Percentiles rank a stretch among this genome's conserved stretches.
phyloP scores from a whole-genome alignment of 2,888 invertebrate genomes.

The Callyntrura sp. region DNA sequence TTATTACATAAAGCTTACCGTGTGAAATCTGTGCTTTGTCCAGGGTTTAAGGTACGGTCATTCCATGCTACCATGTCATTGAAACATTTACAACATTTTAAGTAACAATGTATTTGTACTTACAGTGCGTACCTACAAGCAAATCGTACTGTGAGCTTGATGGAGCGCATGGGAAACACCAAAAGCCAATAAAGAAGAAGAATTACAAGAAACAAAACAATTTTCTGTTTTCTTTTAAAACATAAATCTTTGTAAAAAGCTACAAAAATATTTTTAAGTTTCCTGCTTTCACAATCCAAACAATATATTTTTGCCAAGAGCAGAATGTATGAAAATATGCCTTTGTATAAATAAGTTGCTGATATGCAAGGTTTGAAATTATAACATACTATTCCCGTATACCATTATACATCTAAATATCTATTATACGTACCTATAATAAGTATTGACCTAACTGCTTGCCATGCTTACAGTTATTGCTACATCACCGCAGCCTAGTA shows the following conservation, averaged over 20 bases:
- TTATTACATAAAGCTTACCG: background rate
- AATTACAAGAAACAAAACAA: conserved; percentile 50
- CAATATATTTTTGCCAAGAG: background rate
- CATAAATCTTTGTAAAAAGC: conserved; percentile 6
- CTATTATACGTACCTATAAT: too few species aligned
- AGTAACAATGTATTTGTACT: background rate
- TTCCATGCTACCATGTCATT: conserved; percentile 10
- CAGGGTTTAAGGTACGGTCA: background rate
- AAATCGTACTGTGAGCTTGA: too few species aligned
- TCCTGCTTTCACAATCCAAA: background rate
- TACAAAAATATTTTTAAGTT: background rate
- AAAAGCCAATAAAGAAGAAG: background rate
- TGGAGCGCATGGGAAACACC: background rate
- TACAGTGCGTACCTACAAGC: background rate
- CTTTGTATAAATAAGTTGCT: conserved; percentile 2
- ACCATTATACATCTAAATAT: too few species aligned
- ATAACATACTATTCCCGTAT: background rate
- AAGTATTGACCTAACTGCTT: conserved; percentile 59
- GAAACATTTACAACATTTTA: background rate
- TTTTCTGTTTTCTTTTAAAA: conserved; percentile 34
- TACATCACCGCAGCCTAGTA: conserved; percentile 47
- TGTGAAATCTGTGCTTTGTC: background rate
- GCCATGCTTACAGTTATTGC: conserved; percentile 54
- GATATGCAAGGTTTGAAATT: background rate
- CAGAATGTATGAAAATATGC: background rate